These are phyloP conservation scores for Nomada ferruginata DNA, from an alignment of 2,888 invertebrate genomes.

Conservation along the genomic window DNA sequence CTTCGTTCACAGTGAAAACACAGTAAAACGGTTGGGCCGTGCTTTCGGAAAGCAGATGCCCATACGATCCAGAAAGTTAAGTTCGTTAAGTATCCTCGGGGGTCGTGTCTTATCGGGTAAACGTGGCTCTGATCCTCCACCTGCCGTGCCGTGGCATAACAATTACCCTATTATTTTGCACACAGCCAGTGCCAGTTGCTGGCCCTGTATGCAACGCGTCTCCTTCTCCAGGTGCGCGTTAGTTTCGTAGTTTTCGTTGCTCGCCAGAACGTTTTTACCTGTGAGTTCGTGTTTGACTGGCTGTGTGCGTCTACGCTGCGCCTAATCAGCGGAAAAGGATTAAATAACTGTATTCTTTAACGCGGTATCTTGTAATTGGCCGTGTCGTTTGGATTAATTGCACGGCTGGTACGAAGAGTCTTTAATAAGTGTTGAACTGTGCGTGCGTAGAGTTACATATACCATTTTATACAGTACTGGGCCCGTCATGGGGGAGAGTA, in stretches of 20 bases:
- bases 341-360: background rate
- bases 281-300: slow-evolving; percentile 17
- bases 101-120: slow-evolving; percentile 83
- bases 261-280: slow-evolving; percentile 54
- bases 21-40: slow-evolving; percentile 26
- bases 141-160: slow-evolving; percentile 83
- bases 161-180: slow-evolving; percentile 83
- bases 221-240: slow-evolving; percentile 37
- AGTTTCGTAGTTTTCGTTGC: slow-evolving; percentile 42
- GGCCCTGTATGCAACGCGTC: slow-evolving; percentile 56
- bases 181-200: slow-evolving; percentile 45
- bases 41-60: slow-evolving; percentile 66
- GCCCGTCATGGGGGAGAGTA: background rate
- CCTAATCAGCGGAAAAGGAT: slow-evolving; percentile 43
- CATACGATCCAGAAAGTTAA: slow-evolving; percentile 76
- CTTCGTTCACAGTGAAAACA: slow-evolving; percentile 23
- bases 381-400: slow-evolving; percentile 21
- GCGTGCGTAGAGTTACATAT: background rate
- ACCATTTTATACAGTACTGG: background rate
- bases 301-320: background rate
- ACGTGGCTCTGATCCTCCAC: slow-evolving; percentile 81
- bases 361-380: slow-evolving; percentile 23
- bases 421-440: background rate
- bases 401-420: background rate
- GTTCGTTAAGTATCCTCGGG: slow-evolving; percentile 81